A percentile compares a stretch with the other conserved stretches of the same genome.
These are phyloP conservation scores for Masticophis lateralis DNA, from an alignment of 2,797 vertebrate species.

Conservation along the genomic window DNA sequence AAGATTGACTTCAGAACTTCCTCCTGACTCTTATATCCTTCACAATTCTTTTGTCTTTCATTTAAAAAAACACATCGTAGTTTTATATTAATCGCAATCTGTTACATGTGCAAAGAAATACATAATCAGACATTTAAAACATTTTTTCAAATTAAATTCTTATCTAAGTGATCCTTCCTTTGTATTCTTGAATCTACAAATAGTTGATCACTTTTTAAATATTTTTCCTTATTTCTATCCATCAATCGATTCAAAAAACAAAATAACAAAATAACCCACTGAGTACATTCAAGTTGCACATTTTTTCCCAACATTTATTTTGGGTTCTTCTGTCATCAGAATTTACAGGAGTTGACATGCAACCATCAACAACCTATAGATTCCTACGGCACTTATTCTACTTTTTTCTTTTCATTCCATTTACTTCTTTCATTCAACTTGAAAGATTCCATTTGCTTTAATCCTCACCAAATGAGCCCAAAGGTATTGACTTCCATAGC, in stretches of 20 bases:
- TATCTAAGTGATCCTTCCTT: not conserved
- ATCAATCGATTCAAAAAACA: not conserved
- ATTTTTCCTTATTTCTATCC: not conserved
- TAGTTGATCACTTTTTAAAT: not conserved
- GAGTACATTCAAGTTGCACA: not conserved
- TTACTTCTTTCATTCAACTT: not conserved
- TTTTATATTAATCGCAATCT: not conserved
- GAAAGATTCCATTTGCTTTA: not conserved
- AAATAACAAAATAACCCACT: not conserved
- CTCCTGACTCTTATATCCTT: not conserved
- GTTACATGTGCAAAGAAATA: not conserved
- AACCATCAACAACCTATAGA: not conserved
- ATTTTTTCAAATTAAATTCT: not conserved
- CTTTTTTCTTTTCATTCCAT: not conserved
- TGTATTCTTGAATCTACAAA: not conserved
- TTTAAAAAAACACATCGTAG: not conserved
- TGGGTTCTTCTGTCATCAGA: not conserved
- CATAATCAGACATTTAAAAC: not conserved
- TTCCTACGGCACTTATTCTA: not conserved
- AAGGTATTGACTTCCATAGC: not conserved
- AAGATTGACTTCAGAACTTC: not conserved
- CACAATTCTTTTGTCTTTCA: not conserved
- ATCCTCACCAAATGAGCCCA: not conserved
- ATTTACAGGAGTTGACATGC: not conserved
- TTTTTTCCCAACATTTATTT: not conserved